A percentile compares a stretch with the other conserved stretches of the same genome.
phyloP scores from a whole-genome alignment of 1,140 invertebrate species.

The Sinella curviseta region DNA sequence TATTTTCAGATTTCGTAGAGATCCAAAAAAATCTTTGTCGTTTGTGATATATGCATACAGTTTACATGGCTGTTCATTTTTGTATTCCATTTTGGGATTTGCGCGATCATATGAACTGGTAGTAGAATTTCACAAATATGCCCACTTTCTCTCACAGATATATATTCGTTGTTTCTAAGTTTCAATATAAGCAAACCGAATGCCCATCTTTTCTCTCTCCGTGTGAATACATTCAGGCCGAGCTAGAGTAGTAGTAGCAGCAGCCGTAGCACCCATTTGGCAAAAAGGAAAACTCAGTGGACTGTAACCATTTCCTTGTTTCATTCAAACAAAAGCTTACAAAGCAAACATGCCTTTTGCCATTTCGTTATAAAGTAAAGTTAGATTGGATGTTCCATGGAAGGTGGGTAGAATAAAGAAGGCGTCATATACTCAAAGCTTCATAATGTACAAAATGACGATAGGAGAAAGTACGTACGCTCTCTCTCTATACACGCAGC shows the following conservation, averaged over 20 bases:
- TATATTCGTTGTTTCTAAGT: neutral
- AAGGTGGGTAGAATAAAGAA: too few species aligned
- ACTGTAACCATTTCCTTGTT: constrained; percentile 23
- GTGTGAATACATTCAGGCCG: neutral
- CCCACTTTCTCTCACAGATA: neutral
- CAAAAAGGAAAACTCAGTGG: constrained; percentile 21
- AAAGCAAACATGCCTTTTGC: constrained; percentile 6
- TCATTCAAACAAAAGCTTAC: constrained; percentile 4
- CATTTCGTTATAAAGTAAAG: neutral
- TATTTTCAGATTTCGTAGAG: too few species aligned
- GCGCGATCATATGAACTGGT: too few species aligned
- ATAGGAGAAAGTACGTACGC: neutral
- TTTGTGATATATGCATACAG: too few species aligned
- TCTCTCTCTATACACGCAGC: neutral
- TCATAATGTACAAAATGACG: neutral
- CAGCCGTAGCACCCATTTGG: neutral
- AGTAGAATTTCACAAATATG: neutral
- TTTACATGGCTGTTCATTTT: too few species aligned
- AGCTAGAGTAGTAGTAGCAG: neutral
- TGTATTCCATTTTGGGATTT: too few species aligned
- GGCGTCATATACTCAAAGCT: too few species aligned
- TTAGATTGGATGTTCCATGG: neutral
- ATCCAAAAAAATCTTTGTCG: too few species aligned
- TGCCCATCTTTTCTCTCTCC: neutral
- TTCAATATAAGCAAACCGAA: neutral